These are phyloP conservation scores for Syrmaticus mikado DNA, from an alignment of 2,113 vertebrate species.

Conservation along the genomic window DNA sequence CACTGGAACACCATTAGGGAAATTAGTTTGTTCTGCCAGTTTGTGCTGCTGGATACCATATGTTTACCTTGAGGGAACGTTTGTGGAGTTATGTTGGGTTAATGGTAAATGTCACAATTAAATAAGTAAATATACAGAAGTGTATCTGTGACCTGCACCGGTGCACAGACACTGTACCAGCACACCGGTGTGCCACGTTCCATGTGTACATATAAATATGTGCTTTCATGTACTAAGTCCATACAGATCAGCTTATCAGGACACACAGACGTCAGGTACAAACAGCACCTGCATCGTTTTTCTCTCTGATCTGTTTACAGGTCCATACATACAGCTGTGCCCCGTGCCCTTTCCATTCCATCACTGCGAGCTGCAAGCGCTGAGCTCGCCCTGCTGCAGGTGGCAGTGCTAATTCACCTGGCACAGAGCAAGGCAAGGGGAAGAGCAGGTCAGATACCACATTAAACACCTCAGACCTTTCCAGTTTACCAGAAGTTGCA, in stretches of 20 bases:
- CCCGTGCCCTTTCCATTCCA: not conserved
- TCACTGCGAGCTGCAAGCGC: not conserved
- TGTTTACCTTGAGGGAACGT: slow-evolving; percentile 69
- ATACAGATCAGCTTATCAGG: slow-evolving; percentile 14
- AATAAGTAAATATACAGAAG: slow-evolving; percentile 61
- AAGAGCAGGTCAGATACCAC: not conserved
- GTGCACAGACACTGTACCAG: not conserved
- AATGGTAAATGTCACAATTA: slow-evolving; percentile 69
- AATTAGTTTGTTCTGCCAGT: slow-evolving; percentile 45
- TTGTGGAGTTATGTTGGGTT: slow-evolving; percentile 48
- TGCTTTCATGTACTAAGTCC: not conserved
- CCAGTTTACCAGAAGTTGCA: not conserved
- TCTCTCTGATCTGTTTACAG: not conserved
- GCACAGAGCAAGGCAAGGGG: not conserved
- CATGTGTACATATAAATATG: not conserved
- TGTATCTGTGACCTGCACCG: slow-evolving; percentile 15
- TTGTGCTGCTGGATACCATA: slow-evolving; percentile 53
- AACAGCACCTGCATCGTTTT: not conserved
- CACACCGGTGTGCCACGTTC: not conserved
- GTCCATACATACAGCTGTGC: not conserved
- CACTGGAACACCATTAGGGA: slow-evolving; percentile 44
- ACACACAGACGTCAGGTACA: not conserved
- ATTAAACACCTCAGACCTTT: not conserved
- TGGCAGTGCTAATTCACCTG: not conserved
- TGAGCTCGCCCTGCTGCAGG: not conserved